Evolutionary conservation across 2,113 vertebrate genomes (phyloP).

Genomic region (Alosa alosa): DNA sequence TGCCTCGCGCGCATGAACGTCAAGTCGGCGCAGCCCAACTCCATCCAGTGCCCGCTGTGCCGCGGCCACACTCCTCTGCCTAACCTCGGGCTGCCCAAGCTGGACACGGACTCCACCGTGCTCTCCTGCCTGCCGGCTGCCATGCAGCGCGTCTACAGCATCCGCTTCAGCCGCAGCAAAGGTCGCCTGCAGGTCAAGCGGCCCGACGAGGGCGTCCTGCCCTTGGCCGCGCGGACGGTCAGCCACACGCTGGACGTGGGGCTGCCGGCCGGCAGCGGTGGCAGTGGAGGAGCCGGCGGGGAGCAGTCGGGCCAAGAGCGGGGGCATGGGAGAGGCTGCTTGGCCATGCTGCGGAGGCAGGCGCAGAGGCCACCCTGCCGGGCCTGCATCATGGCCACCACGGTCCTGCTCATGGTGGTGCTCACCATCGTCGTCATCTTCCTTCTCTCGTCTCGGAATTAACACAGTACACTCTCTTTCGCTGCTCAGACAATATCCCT

Average conservation of each 20-base stretch:
- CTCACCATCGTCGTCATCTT: conserved; percentile 57
- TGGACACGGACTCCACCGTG: conserved; percentile 64
- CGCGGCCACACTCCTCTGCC: conserved; percentile 68
- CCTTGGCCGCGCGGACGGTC: background rate
- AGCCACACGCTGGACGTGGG: conserved; percentile 66
- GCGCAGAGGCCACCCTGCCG: conserved; percentile 46
- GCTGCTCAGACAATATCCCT: background rate
- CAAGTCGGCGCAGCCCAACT: conserved; percentile 63
- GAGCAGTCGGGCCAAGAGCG: accelerated
- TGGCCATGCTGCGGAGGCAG: conserved; percentile 41
- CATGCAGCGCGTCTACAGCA: conserved; percentile 76
- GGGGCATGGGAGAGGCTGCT: background rate
- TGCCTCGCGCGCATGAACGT: conserved; percentile 77
- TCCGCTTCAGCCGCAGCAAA: conserved; percentile 71
- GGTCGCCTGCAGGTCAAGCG: conserved; percentile 72
- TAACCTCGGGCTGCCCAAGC: conserved; percentile 65
- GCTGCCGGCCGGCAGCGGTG: conserved; percentile 30
- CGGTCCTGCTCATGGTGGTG: conserved; percentile 47
- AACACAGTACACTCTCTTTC: too few relatives aligned
- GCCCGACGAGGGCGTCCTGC: conserved; percentile 27
- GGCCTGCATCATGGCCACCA: conserved; percentile 25
- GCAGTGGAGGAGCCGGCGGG: background rate
- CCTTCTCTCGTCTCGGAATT: conserved; percentile 24
- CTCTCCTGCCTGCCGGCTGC: conserved; percentile 70
- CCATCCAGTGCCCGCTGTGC: conserved; percentile 77